Base-by-base conservation (phyloP, 2,888 invertebrate genomes). In the Lypha dubia region DNA sequence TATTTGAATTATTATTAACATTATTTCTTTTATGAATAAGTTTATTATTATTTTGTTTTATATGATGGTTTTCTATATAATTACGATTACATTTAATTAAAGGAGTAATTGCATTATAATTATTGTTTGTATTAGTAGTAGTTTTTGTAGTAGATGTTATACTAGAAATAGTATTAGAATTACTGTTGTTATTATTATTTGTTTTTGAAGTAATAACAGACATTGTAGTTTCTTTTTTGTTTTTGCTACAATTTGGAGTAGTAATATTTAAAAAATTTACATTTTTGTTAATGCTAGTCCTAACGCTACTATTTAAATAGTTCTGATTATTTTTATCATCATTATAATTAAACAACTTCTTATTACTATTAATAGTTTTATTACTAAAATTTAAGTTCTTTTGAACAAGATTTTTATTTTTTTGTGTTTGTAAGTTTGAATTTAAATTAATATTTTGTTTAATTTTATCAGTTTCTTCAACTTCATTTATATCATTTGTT, bases 251-350 rank as follows among this genome's bases (percentile, higher is more conserved):
- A 63, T 80, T 81, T 74, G 53, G 49, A 51, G 63, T 79, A 68
- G 79, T 83, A 79, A 53, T 73, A 63, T 83, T 76, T 79, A 79
- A 73, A 83, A 83, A 85, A 85, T 85, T 51, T 85, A 85, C 83
- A 83, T 79, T 85, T 83, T 83, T 85, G 79, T 79, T 86, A 86
- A 84, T 79, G 83, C 77, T 85, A 83, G 71, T 73, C 85, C 85
- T 86, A 85, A 67, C 20, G 22, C 76, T 77, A 86, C 71, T 56
- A 71, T 80, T 86, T 77, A 85, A 83, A 75, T 84, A 82, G 63
- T 84, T 87, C 82, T 86, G 28, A 49, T 83, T 82, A 75, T 75
- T 73, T 41, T 76, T 68, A 75, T 74, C 71, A 56, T 86, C 67
- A 56, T 86, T 86, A 85, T 84, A 84, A 87, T 74, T 86, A 87